Conservation (phyloP, 1,140 invertebrate species). For the Anastrepha obliqua region DNA sequence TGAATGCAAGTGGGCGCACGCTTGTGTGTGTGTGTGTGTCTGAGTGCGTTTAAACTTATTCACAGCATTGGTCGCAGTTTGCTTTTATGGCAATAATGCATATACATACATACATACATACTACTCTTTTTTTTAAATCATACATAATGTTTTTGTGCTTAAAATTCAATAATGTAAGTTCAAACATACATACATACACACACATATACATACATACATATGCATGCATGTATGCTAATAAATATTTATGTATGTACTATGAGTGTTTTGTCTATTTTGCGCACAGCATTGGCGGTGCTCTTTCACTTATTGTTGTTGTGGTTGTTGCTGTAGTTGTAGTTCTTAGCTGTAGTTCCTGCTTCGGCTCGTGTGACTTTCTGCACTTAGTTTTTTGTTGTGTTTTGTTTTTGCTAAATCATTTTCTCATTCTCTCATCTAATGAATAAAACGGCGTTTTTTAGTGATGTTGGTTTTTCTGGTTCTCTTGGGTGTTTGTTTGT, state of each 20-base stretch:
- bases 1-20: no score
- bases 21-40: no score
- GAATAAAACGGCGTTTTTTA: neutral
- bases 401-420: neutral
- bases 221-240: neutral
- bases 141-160: neutral
- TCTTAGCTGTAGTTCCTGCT: neutral
- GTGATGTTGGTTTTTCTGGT: neutral
- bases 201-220: neutral
- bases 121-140: neutral
- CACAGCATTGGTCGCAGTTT: neutral
- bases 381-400: neutral
- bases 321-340: neutral
- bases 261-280: no score
- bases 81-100: neutral
- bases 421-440: neutral
- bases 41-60: neutral
- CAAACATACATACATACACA: neutral
- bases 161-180: neutral
- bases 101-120: neutral
- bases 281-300: no score
- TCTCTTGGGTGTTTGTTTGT: neutral
- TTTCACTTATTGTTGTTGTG: neutral
- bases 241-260: neutral
- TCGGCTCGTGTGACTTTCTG: neutral